Base-by-base conservation (phyloP, 1,140 invertebrate genomes). In the Anastrepha ludens region DNA sequence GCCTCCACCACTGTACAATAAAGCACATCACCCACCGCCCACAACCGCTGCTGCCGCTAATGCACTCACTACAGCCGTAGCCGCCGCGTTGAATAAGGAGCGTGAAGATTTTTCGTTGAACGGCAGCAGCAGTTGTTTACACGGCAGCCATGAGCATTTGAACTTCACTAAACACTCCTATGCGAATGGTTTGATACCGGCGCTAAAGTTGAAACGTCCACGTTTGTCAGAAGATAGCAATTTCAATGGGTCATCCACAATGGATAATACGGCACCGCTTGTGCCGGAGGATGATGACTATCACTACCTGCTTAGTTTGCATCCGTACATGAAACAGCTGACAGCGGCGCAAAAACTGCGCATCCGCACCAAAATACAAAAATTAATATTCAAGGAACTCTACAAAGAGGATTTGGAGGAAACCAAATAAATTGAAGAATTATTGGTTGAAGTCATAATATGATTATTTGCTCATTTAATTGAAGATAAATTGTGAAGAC, bases 361-460 rank as follows among this genome's bases (percentile, higher is more conserved):
- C 59, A 92, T 93, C 86, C 91, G 93, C 88, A 93, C 91, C 86
- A 93, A 93, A 90, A 93, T 93, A 89, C 93, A 93, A 90, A 93
- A 93, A 87, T 89, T 93, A 88, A 93, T 93, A 44, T 93, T 93
- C 55, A 93, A 93, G 86, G 93, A 93, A 88, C 90, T 93, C 59
- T 93, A 93, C 88, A 92, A 93, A 87, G 91, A 93, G 89, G 92
- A 93, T 88, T 89, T 93, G 70, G 92, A 93, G 88, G 92, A 93
- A 87, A 91, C 91, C 85, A 92, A 92, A 90, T 92, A 91, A 91
- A 81, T 58, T 7, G 47, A 17, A 55, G 6, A 7, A 41, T 29
- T 55, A 41, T 55, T 58, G 74, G 4, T 55, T 55, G 20, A 55
- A 81, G 74, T 81, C 47, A 81, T 55, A 81, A 81, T 17, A 17